Base-by-base conservation (phyloP, 2,888 invertebrate genomes). In the Pemphredon lugubris region DNA sequence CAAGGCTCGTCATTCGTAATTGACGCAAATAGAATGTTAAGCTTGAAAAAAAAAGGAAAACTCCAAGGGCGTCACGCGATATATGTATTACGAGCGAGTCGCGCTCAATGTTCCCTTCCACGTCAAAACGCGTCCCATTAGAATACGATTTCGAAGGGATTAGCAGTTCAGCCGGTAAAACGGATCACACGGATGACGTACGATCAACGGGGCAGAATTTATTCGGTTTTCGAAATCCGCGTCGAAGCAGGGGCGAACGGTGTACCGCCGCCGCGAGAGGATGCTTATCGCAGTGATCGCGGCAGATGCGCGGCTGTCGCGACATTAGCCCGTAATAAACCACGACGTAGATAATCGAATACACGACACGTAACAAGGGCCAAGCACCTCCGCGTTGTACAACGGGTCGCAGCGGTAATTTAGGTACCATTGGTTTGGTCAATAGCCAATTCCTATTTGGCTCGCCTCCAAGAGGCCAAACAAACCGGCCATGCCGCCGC, bases 401-500 rank as follows among this genome's bases (percentile, higher is more conserved):
- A 26, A 3, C 77, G 77, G 71, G 77, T 77, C 81, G 83, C 79
- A 74, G 77, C 82, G 82, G 86, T 88, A 87, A 88, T 88, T 88
- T 87, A 87, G 83, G 84, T 83, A 85, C 84, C 85, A 86, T 84
- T 85, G 87, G 85, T 84, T 87, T 88, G 88, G 88, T 88, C 87
- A 88, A 88, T 87, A 85, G 88, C 89, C 88, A 88, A 88, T 88
- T 89, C 83, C 86, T 86, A 87, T 86, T 89, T 89, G 88, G 89
- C 88, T 75, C 60, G 39, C 63, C 63, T 87, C 88, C 88, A 88
- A 85, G 79, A 76, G 82, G 78, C 83, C 83, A 84, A 84, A 84
- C 84, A 84, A 87, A 86, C 85, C 75, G 78, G 75, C 63, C 78
- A 70, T 66, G 66, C 74, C 73, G 39, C 68, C 61, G 60, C 73